Conservation (phyloP, 2,888 invertebrate species). For the Poecilobothrus nobilitatus region DNA sequence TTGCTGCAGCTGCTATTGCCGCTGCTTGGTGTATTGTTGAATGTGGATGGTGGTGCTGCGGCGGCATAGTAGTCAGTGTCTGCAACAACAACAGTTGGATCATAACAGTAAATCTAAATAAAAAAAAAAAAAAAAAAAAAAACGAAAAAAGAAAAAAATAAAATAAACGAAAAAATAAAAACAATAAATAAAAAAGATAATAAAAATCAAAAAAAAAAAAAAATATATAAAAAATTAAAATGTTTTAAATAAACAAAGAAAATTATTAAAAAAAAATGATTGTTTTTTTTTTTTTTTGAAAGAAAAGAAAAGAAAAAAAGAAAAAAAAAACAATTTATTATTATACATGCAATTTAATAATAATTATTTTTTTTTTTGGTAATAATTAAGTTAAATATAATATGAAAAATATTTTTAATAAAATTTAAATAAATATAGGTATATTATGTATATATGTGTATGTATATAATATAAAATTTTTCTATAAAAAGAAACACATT, state of each 20-base stretch:
- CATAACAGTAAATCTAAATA: constrained; percentile 13
- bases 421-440: too few species aligned
- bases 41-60: constrained; percentile 44
- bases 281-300: too few species aligned
- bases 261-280: too few species aligned
- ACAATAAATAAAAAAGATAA: not conserved
- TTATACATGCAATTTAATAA: constrained; percentile 6
- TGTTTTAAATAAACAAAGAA: too few species aligned
- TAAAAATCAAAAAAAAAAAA: not conserved
- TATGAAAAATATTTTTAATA: not conserved
- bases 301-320: not conserved
- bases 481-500: too few species aligned
- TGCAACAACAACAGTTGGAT: constrained; percentile 24
- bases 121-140: constrained; percentile 23
- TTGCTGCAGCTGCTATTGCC: constrained; percentile 51
- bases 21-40: constrained; percentile 43
- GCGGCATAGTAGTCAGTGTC: constrained; percentile 47
- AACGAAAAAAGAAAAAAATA: constrained; percentile 12
- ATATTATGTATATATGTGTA: too few species aligned
- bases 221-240: not conserved
- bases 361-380: not conserved
- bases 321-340: constrained; percentile 2
- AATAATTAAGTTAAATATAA: not conserved
- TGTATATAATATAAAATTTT: too few species aligned
- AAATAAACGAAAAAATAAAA: constrained; percentile 19